A percentile compares a stretch with the other conserved stretches of the same genome.
Conservation (phyloP, 2,797 vertebrate genomes). For the Amblyopsis hoosieri region DNA sequence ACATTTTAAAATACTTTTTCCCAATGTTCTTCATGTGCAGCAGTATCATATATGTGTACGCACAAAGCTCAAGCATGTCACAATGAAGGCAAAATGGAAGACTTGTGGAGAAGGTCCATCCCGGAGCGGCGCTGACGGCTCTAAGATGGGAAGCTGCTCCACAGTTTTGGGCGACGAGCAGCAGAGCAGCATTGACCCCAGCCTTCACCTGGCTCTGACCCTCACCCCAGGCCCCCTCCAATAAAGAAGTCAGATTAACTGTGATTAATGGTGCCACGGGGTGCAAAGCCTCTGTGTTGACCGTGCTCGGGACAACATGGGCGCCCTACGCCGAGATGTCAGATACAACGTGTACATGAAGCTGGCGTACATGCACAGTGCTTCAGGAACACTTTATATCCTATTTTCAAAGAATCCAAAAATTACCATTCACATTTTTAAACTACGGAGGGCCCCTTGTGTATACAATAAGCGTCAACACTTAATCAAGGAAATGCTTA, state of each 20-base stretch:
- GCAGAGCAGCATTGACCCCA: slow-evolving; percentile 38
- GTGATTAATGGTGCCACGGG: slow-evolving; percentile 62
- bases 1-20: no score
- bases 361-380: no score
- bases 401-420: slow-evolving; percentile 5
- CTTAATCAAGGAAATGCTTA: slow-evolving; percentile 4
- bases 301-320: slow-evolving; percentile 45
- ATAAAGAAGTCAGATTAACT: slow-evolving; percentile 69
- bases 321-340: no score
- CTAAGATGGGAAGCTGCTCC: not conserved
- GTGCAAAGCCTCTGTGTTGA: slow-evolving; percentile 60
- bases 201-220: slow-evolving; percentile 51
- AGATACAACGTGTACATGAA: no score
- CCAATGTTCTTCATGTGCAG: no score
- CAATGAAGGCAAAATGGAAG: no score
- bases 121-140: no score
- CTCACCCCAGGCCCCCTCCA: slow-evolving; percentile 51
- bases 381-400: not conserved
- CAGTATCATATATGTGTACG: no score
- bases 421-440: slow-evolving; percentile 16
- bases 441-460: slow-evolving; percentile 3
- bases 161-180: slow-evolving; percentile 17
- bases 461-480: slow-evolving; percentile 15
- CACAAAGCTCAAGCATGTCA: no score
- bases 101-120: no score